Percentiles rank a stretch among this genome's conserved stretches.
phyloP scores from a whole-genome alignment of 2,888 invertebrate species.

The Bembecia ichneumoniformis region DNA sequence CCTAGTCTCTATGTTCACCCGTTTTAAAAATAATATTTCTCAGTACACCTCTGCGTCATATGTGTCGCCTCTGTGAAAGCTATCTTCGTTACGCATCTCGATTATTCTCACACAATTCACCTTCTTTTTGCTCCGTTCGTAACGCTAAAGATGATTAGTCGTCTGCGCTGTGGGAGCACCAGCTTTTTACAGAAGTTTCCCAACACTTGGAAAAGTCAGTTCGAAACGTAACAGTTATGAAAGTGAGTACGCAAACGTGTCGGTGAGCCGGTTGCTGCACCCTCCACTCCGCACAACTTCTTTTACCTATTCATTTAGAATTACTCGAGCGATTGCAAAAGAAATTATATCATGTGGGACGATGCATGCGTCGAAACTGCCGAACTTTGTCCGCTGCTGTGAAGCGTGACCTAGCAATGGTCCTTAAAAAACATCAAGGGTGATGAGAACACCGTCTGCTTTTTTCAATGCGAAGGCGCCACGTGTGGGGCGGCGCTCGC shows the following conservation, averaged over 20 bases:
- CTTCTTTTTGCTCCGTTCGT: conserved; percentile 42
- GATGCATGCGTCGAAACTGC: conserved; percentile 15
- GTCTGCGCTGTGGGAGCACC: conserved; percentile 56
- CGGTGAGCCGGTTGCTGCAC: conserved; percentile 28
- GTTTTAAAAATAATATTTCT: not conserved
- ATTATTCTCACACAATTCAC: conserved; percentile 37
- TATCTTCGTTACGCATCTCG: conserved; percentile 5
- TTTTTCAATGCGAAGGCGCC: conserved; percentile 22
- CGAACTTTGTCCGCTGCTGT: conserved; percentile 18
- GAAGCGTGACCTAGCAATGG: conserved; percentile 35
- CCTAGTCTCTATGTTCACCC: not conserved
- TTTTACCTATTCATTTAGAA: conserved; percentile 16
- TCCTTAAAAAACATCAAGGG: conserved; percentile 37
- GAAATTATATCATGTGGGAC: conserved; percentile 16
- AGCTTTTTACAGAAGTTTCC: conserved; percentile 56
- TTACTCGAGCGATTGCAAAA: conserved; percentile 28
- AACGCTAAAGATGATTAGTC: conserved; percentile 39
- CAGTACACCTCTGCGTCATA: conserved; percentile 32
- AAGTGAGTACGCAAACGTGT: conserved; percentile 58
- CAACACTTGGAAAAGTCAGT: conserved; percentile 54
- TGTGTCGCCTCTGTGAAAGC: conserved; percentile 36
- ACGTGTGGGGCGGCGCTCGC: conserved; percentile 26
- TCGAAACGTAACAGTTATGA: conserved; percentile 67
- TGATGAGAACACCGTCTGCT: conserved; percentile 20
- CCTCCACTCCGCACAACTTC: conserved; percentile 43